Evolutionary conservation across 2,797 vertebrate species (phyloP).

Genomic region (Hemitrygon akajei): DNA sequence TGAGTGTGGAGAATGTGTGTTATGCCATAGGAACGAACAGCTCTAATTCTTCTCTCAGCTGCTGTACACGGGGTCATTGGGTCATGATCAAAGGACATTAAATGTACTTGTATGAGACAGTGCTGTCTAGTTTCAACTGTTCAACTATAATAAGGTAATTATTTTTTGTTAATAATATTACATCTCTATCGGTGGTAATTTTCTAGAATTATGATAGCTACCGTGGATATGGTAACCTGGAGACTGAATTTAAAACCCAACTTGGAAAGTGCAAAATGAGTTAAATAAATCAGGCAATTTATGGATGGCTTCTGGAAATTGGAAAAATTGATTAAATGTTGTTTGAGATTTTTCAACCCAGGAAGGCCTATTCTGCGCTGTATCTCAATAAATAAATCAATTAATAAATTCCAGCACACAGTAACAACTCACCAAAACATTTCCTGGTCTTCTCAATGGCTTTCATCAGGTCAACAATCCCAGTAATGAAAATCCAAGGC

Average conservation of each 20-base stretch:
- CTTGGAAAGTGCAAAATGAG: not conserved
- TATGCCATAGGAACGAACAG: not conserved
- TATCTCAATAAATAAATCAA: too few relatives aligned
- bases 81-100: not conserved
- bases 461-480: not conserved
- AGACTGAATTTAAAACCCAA: not conserved
- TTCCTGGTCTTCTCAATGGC: not conserved
- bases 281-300: not conserved
- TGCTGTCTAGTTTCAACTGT: not conserved
- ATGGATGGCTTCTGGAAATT: not conserved
- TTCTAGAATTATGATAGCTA: not conserved
- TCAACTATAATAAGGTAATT: not conserved
- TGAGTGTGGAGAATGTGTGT: not conserved
- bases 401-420: not conserved
- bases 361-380: too few relatives aligned
- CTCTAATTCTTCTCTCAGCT: not conserved
- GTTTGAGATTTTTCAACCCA: not conserved
- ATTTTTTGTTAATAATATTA: constrained; percentile 17
- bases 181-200: not conserved
- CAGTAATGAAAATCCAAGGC: not conserved
- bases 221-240: not conserved
- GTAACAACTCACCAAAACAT: not conserved
- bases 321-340: not conserved
- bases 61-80: not conserved
- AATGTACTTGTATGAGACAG: not conserved